Base-by-base conservation (phyloP, 2,888 invertebrate species). In the Mesochorus sp. region DNA sequence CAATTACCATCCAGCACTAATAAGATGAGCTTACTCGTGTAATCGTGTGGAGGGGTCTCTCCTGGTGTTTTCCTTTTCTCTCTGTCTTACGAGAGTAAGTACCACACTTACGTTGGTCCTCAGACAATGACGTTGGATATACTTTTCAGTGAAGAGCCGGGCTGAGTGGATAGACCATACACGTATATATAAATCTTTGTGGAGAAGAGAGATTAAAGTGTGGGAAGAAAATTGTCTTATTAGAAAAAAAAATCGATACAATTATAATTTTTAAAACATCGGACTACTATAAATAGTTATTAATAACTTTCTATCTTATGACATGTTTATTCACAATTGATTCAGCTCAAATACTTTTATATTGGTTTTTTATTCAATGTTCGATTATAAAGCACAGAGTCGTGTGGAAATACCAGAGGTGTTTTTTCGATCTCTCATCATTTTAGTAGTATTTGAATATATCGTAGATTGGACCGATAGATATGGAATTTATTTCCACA, bases 1-100 rank as follows among this genome's bases (percentile, higher is more conserved):
- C 71, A 81, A 81, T 79, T 81, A 79, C 71, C 76, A 79, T 81
- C 68, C 31, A 8, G 55, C 59, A 39, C 68, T 77, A 77, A 77
- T 74, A 57, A 74, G 74, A 79, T 68, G 64, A 71, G 71, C 57
- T 76, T 67, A 39, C 39, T 75, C 17, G 66, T 74, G 42, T 74
- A 51, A 81, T 74, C 57, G 74, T 31, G 72, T 62, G 61, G 47
- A 57, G 55, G 39, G 61, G 14, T 67, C 55, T 39, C 49, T 14
- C 28, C 17, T 26, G 6, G 8, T 6, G 47, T 47, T 55, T 26
- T 31, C 24, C 14, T 47, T 55, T 44, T 55, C 62, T 12, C 59
- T 31, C 61, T 37, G 44, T 42, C 34, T 14, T 37, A 2, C 44
- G 31, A 28, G 47, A 47, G 14, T 59, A 76, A 68, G 71, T 55